Base-by-base conservation (phyloP, 2,888 invertebrate genomes). In the Lysandra bellargus region DNA sequence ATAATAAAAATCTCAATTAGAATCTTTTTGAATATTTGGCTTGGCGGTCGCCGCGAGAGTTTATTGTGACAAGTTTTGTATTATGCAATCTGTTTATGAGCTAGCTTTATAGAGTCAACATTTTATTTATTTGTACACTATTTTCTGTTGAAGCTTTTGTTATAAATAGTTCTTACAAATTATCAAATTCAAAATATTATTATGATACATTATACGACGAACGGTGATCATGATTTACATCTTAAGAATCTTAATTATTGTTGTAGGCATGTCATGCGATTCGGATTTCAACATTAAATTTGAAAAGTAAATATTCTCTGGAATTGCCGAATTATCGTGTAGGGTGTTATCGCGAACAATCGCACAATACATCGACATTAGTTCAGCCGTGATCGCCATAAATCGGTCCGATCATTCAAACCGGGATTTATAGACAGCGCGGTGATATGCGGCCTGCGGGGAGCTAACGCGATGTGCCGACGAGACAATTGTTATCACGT, bases 1-100 rank as follows among this genome's bases (percentile, higher is more conserved):
- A 74, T 44, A 44, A 74, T 74, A 74, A 74, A 69, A 74, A 74
- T 74, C 44, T 74, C 74, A 74, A 74, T 74, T 74, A 74, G 23
- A 74, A 74, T 74, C n/a, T 44, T 74, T 74, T 74, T 74, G n/a
- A 44, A 44, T 44, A 74, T 23, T 74, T 74, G 44, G 40, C 74
- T 37, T 49, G 9, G 49, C 4, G 57, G 14, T 74, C 9, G 69
- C 69, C 69, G 69, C 69, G 14, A 69, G 30, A 30, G 12, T 69
- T 69, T 69, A 64, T 69, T 33, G 14, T 1, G 30, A 64, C 23
- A 30, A 69, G 69, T 69, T 37, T 69, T 14, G 5, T 69, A 37
- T 69, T 33, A 37, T 33, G 69, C 69, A 69, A 69, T 37, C 4
- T 33, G 4, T 69, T 69, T 69, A 33, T 69, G 14, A 37, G 14